A percentile compares a stretch with the other conserved stretches of the same genome.
These are phyloP conservation scores for Alosa alosa DNA, from an alignment of 2,113 vertebrate species.

Conservation along the genomic window DNA sequence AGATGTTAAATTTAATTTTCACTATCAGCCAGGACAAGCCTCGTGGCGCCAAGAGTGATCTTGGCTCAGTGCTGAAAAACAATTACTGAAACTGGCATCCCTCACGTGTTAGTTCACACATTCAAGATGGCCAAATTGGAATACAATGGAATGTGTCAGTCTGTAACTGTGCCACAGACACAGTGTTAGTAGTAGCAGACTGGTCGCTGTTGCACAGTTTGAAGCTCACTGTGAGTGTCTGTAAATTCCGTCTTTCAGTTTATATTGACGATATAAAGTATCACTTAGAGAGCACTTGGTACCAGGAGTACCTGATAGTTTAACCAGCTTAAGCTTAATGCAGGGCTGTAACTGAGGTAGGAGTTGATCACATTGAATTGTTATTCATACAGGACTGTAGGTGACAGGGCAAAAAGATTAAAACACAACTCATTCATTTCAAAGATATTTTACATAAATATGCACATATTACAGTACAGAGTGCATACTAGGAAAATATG, in stretches of 20 bases:
- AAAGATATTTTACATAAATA: background rate
- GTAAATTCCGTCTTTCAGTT: background rate
- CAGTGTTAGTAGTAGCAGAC: conserved; percentile 1
- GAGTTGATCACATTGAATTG: no score
- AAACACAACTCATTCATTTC: background rate
- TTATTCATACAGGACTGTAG: no score
- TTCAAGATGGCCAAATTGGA: conserved; percentile 18
- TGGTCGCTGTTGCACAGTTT: background rate
- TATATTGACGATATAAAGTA: background rate
- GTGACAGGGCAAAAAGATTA: no score
- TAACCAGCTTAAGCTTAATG: no score
- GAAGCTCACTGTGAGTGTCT: background rate
- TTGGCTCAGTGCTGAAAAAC: conserved; percentile 17
- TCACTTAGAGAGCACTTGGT: no score
- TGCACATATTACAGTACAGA: background rate
- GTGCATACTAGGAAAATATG: background rate
- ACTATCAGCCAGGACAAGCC: background rate
- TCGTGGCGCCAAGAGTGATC: conserved; percentile 13
- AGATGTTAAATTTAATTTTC: conserved; percentile 32
- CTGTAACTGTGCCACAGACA: background rate
- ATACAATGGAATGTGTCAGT: background rate
- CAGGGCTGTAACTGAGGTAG: no score
- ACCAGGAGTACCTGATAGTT: no score
- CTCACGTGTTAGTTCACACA: background rate
- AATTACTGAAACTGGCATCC: background rate